Base-by-base conservation (phyloP, 2,888 invertebrate species). In the Drosophila merina region DNA sequence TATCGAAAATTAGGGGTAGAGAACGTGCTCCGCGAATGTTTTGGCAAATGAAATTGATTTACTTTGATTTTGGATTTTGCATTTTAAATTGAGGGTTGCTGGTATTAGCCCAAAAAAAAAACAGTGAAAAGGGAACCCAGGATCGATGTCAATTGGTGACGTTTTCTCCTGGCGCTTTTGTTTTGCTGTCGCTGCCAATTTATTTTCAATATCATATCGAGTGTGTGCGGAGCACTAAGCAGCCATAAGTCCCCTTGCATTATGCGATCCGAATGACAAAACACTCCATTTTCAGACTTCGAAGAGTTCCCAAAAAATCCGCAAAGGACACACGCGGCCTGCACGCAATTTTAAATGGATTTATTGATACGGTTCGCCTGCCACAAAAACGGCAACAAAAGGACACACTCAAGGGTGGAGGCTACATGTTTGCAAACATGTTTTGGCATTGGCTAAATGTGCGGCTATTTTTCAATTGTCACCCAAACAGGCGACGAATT, bases 21-120 rank as follows among this genome's bases (percentile, higher is more conserved):
- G 80, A 79, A 89, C 89, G 89, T 89, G 89, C 81, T 42, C 62
- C 57, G 58, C 51, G 52, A 64, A 66, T 76, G 72, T 76, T 74
- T 79, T 82, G 48, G 69, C 82, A 66, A 74, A 66, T 69, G 79
- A 89, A 90, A 89, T 89, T 89, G 89, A 89, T 89, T 89, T 86
- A 87, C 86, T 89, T 89, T 83, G 89, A 90, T 89, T 89, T 89
- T 83, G 79, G 88, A 89, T 89, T 89, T 90, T 88, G 80, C 85
- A 90, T 80, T 80, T 81, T 88, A 85, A 85, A 85, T 70, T 67
- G 76, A 73, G 82, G 86, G 84, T 76, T 73, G 86, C 60, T 66
- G 58, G 72, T 74, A 68, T 80, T 77, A 70, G 76, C 54, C 50
- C 31, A 10, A 33, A 33, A 8, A 25, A 38, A 10, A 20, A 10